Evolutionary conservation across 2,113 vertebrate species (phyloP), one percentile per base, ranked within the genome.

Genomic region (Alaudala cheleensis): DNA sequence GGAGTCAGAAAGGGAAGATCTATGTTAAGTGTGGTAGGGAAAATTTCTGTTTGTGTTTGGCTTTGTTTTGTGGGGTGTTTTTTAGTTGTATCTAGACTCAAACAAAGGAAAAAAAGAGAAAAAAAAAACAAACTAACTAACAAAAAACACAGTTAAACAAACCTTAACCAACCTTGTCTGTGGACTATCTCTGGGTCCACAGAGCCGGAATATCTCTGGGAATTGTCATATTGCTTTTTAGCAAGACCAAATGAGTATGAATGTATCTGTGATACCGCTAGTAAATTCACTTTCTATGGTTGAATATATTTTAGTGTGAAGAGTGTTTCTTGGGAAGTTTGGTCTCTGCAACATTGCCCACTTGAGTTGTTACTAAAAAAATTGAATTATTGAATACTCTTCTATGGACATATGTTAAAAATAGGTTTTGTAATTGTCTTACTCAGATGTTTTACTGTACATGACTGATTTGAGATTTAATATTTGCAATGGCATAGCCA

Each of bases 401-500:
- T 69, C 29, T 42, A 14, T 49, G 53, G 50, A 85, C 44, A 78
- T 29, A 56, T 67, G 19, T 74, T 91, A 66, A 74, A 87, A 92
- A 66, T 14, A 2, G 7, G 1, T 28, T 91, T 92, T 86, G 1
- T 80, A 65, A 77, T 37, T 86, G 34, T 62, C 39, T 67, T 64
- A n/a, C 47, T 84, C 51, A 92, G 34, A 67, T 85, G 45, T 87
- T 69, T 62, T 79, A 76, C 39, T 64, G 12, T 91, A 82, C 14
- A 40, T 81, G 57, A 71, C 53, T 85, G 81, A 85, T 87, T 53
- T 84, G 65, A 71, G 25, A 64, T 84, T 86, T 81, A 91, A 42
- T 84, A 84, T 74, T 94, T 91, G 29, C 15, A 76, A 25, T 31
- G 31, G 22, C 61, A 56, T 16, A 31, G 24, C 51, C 40, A 94